phyloP scores from a whole-genome alignment of 2,797 vertebrate genomes.

The Lutra lutra region DNA sequence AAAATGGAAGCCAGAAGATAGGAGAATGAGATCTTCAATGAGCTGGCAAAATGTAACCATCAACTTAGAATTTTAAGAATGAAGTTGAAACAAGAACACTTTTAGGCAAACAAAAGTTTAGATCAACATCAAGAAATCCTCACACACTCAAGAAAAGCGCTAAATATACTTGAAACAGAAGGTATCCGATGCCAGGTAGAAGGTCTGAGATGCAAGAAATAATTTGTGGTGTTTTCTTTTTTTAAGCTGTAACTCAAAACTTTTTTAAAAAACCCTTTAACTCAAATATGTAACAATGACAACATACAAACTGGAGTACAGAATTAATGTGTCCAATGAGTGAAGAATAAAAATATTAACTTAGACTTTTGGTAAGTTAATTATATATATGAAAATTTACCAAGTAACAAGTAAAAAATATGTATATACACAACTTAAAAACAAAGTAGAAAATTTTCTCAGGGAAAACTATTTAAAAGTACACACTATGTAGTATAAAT shows the following conservation, averaged over 20 bases:
- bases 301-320: not conserved
- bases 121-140: not conserved
- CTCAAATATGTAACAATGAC: not conserved
- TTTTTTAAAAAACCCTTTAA: not conserved
- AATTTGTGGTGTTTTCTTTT: not conserved
- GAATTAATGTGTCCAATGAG: not conserved
- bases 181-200: not conserved
- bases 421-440: not conserved
- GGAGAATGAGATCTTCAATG: not conserved
- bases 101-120: not conserved
- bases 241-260: not conserved
- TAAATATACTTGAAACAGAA: not conserved
- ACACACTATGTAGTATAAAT: not conserved
- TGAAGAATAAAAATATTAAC: not conserved
- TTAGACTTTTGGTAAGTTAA: conserved; percentile 1
- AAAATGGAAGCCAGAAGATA: not conserved
- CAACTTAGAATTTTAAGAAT: not conserved
- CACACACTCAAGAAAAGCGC: not conserved
- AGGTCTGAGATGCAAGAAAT: not conserved
- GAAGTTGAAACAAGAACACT: conserved; percentile 1
- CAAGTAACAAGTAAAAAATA: not conserved
- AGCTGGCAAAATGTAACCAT: not conserved
- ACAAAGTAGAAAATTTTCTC: conserved; percentile 22
- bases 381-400: not conserved
- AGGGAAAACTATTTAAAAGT: conserved; percentile 10